These are phyloP conservation scores for Hyperoplus lanceolatus DNA, from an alignment of 2,797 vertebrate genomes.

Conservation along the genomic window DNA sequence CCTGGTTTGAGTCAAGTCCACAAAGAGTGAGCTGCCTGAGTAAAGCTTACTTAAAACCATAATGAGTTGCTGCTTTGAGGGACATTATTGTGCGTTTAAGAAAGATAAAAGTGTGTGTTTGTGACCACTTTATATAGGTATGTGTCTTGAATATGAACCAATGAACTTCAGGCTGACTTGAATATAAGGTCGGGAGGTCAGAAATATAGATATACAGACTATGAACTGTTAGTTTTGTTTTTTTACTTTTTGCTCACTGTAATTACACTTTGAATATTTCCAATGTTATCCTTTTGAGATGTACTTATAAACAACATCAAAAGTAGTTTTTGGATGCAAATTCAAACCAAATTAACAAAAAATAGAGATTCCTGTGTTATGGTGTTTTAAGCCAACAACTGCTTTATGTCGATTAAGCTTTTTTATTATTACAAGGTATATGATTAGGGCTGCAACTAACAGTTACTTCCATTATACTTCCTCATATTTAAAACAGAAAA, in stretches of 20 bases:
- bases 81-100: too few relatives aligned
- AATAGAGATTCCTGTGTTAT: not conserved
- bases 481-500: not conserved
- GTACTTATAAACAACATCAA: not conserved
- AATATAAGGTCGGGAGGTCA: not conserved
- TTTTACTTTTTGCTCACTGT: not conserved
- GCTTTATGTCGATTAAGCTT: not conserved
- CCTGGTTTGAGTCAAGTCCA: too few relatives aligned
- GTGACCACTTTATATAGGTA: not conserved
- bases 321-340: not conserved
- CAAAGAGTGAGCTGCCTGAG: too few relatives aligned
- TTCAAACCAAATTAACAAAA: not conserved
- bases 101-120: not conserved
- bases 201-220: not conserved
- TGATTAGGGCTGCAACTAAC: not conserved
- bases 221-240: not conserved
- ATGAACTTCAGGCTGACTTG: not conserved
- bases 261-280: not conserved
- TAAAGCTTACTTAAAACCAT: not conserved
- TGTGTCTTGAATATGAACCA: not conserved
- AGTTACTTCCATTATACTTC: not conserved
- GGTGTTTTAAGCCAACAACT: not conserved
- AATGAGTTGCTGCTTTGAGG: not conserved
- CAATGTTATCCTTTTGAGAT: slow-evolving; percentile 2
- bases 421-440: not conserved